Conservation (phyloP, 2,888 invertebrate genomes). For the Papilio protenor region DNA sequence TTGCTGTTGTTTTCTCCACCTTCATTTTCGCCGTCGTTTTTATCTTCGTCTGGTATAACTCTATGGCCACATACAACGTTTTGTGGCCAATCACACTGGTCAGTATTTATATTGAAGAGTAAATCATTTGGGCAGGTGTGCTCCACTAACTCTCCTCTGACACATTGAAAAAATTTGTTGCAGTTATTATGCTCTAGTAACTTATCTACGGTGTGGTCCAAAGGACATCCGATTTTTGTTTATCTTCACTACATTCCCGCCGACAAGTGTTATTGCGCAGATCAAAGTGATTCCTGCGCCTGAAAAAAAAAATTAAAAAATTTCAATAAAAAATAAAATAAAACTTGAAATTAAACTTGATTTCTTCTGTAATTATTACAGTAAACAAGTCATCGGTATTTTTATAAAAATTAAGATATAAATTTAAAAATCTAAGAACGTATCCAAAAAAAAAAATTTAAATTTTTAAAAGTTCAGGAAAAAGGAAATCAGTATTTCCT, state of each 20-base stretch:
- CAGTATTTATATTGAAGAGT: slow-evolving; percentile 48
- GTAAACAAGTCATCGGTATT: neutral
- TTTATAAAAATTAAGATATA: no score
- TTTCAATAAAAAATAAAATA: no score
- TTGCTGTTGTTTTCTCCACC: slow-evolving; percentile 29
- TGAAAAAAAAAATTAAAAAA: slow-evolving; percentile 53
- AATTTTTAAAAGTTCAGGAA: no score
- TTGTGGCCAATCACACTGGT: slow-evolving; percentile 52
- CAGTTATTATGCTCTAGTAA: slow-evolving; percentile 56
- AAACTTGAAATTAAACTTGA: no score
- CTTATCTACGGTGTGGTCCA: slow-evolving; percentile 49
- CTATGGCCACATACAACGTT: slow-evolving; percentile 51
- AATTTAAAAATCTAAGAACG: no score
- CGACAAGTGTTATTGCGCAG: slow-evolving; percentile 61
- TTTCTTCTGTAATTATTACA: neutral
- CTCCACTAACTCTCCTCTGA: slow-evolving; percentile 53
- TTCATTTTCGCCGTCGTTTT: slow-evolving; percentile 27
- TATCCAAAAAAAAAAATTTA: no score
- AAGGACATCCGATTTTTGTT: slow-evolving; percentile 52
- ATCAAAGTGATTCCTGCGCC: slow-evolving; percentile 60
- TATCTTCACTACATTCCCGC: slow-evolving; percentile 52
- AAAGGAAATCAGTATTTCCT: neutral
- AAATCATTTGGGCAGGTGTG: slow-evolving; percentile 50
- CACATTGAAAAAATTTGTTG: slow-evolving; percentile 57
- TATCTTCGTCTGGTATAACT: slow-evolving; percentile 43